Evolutionary conservation across 2,797 vertebrate species (phyloP), one percentile per base, ranked within the genome.

Genomic region (Capromys pilorides): DNA sequence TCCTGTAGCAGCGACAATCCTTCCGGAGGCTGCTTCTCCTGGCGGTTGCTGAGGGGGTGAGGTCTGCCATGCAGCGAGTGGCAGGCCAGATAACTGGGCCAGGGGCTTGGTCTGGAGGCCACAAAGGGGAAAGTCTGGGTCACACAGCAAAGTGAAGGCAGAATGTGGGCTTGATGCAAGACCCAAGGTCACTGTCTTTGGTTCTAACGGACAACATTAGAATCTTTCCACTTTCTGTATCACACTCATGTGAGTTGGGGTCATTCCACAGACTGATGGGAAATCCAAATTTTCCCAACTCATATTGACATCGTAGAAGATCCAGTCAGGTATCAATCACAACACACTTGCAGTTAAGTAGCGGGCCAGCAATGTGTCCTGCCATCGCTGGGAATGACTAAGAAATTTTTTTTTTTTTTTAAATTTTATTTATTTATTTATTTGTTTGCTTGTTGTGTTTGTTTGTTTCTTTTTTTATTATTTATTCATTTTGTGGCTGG

Each of bases 41-140:
- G 77, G 86, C 81, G 78, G 45, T 64, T 36, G n/a, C 51, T 41
- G 2, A 88, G 69, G 57, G 45, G 69, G 33, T 33, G 45, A 75
- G 49, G 84, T n/a, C 61, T 87, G 18, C 83, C 12, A 7, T 6
- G 22, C 81, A 9, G 71, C 59, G 75, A 86, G 31, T 84, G 79
- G 22, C 31, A 19, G 2, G 6, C 31, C 36, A 83, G 61, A 59
- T 1, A 49, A 75, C 75, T 51, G 61, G 16, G 28, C 77, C 22
- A 67, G 61, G 79, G 19, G 26, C 31, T 28, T 54, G 39, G n/a
- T 77, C 69, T 81, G 81, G 92, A 62, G 49, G 81, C 59, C 78
- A 59, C 93, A 93, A 67, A 96, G 67, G 85, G 85, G 45, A 18
- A 84, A 51, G 51, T 64, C 83, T 73, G 86, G 49, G 31, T 92